Base-by-base conservation (phyloP, 2,888 invertebrate genomes). In the Campopleginae sp. region DNA sequence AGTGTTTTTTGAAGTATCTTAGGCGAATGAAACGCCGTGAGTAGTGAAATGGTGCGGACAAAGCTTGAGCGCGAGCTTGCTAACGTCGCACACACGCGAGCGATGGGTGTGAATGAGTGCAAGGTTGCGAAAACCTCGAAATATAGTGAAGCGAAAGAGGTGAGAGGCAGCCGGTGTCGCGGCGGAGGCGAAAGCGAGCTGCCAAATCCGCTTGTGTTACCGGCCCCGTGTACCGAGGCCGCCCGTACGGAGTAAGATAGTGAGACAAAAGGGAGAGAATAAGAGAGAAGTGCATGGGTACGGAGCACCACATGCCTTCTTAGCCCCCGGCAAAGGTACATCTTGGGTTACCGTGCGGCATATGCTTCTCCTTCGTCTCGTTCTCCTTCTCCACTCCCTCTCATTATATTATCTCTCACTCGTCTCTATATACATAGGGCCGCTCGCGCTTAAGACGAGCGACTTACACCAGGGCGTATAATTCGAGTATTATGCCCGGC, bases 201-300 rank as follows among this genome's bases (percentile, higher is more conserved):
- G 87, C 88, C 89, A 87, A 88, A 89, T 87, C 87, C 88, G 88
- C 88, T 89, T 88, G 87, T 85, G 87, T 89, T 89, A 89, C 89
- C 87, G 86, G 84, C 81, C 85, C 83, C 86, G 85, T 84, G 85
- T 86, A 78, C 70, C 81, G 63, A 44, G 83, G 33, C 68, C 78
- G 74, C 8, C n/a, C n/a, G n/a, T n/a, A n/a, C n/a, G 54, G 79
- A 80, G 76, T 10, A 19, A 54, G 51, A 76, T 46, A 65, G 17
- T 33, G 31, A 75, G 63, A 48, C 27, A 46, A 61, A 42, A 42
- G 63, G 42, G 63, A 48, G 31, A 42, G 42, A 10, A 44, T 31
- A 46, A 61, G 19, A 46, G 31, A 48, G 58, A 68, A 58, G 33
- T 44, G 7, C 5, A n/a, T 33, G 63, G 48, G 76, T 27, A 70